phyloP scores from a whole-genome alignment of 2,113 vertebrate species.

The Cyphomyrus discorhynchus region DNA sequence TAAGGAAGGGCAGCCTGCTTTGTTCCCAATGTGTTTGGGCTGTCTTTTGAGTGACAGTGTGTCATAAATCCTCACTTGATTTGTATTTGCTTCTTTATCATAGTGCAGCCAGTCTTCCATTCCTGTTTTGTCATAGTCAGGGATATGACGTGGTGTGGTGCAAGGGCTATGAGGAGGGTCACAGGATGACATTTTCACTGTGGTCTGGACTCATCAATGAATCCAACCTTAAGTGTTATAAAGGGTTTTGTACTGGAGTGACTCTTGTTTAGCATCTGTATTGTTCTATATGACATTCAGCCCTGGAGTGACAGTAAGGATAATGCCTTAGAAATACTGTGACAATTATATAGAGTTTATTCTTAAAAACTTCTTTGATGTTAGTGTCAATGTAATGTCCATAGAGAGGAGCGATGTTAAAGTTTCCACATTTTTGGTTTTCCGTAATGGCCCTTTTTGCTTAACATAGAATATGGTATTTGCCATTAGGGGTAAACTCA shows the following conservation, averaged over 20 bases:
- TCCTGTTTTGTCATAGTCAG: neutral
- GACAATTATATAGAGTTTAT: neutral
- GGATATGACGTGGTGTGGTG: neutral
- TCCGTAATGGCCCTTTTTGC: neutral
- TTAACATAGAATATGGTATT: neutral
- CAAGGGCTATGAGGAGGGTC: neutral
- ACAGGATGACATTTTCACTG: neutral
- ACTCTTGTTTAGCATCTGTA: neutral
- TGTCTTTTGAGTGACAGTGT: neutral
- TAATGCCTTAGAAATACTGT: neutral
- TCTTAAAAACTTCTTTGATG: neutral
- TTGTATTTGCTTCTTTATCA: neutral
- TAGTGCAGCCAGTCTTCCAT: neutral
- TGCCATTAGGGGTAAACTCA: neutral
- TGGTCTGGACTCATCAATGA: neutral
- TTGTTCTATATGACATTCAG: neutral
- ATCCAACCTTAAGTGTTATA: neutral
- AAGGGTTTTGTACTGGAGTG: neutral
- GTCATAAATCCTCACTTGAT: neutral
- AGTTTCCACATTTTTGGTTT: neutral
- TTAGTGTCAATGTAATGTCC: neutral
- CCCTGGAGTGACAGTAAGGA: neutral
- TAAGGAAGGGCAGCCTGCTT: neutral
- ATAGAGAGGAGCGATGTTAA: neutral
- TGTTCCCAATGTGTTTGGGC: neutral